Evolutionary conservation across 2,797 vertebrate genomes (phyloP), one percentile per base, ranked within the genome.

Genomic region (Protosalanx chinensis): DNA sequence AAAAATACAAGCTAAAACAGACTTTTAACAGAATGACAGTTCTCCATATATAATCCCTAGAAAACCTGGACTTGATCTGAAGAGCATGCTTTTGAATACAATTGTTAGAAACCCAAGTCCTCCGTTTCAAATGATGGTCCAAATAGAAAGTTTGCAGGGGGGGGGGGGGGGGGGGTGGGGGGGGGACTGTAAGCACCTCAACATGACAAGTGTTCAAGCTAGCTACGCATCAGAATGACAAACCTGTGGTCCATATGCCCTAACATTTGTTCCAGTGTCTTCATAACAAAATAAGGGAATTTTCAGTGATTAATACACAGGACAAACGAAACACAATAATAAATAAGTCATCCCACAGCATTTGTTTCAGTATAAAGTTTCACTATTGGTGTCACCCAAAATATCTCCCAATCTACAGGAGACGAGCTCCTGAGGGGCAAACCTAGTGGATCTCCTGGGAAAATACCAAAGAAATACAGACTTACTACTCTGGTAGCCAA

Each of bases 11-110:
- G n/a, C n/a, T 33, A 37, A 20, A 57, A 35, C 23, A 23, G 66
- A n/a, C 53, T 33, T 18, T 0, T 56, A 1, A 32, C 20, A 6
- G 3, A 74, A 20, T 20, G 41, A 37, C 68, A 29, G 71, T 64
- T 53, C 74, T 35, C 30, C 12, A 67, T 32, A 79, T 66, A 72
- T 72, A 68, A 56, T 56, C 18, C 51, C 51, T n/a, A 73, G 74
- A 76, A 72, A 71, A 75, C 73, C 62, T 61, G 76, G 81, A 85
- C 74, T 41, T 60, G 7, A 51, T 70, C 63, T 60, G 13, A 18
- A 70, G 74, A 80, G 73, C 86, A 83, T 82, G 84, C 84, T 84
- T 75, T 79, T 70, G n/a, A 41, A 75, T 80, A 83, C 75, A 46
- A 73, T 64, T 77, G 35, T 7, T 27, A 64, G 23, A 70, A 66